Percentiles rank a stretch among this genome's conserved stretches.
Conservation (phyloP, 2,797 vertebrate genomes). For the Myotis vivesi region DNA sequence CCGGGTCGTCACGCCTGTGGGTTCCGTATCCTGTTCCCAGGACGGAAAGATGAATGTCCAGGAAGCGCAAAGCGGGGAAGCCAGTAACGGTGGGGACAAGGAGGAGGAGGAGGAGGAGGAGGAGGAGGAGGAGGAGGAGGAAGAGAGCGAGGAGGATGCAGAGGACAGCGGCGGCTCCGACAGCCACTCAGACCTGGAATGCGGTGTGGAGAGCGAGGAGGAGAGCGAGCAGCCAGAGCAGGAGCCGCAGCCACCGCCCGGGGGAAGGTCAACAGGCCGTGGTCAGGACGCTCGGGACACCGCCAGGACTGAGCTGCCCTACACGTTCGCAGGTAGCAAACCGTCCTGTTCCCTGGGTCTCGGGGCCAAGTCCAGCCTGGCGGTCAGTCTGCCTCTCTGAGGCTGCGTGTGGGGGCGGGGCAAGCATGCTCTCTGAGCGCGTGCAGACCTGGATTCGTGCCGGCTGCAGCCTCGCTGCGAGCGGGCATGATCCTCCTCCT, state of each 20-base stretch:
- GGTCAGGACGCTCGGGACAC: conserved; percentile 78
- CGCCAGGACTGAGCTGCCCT: conserved; percentile 91
- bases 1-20: rapidly evolving
- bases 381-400: not conserved
- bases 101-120: conserved; percentile 44
- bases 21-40: conserved; percentile 77
- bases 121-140: conserved; percentile 60
- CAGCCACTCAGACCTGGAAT: conserved; percentile 82
- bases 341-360: not conserved
- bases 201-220: conserved; percentile 78
- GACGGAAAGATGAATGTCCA: conserved; percentile 88
- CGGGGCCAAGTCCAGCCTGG: rapidly evolving
- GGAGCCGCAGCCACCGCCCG: not conserved
- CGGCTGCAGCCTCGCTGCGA: rapidly evolving
- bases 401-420: not conserved
- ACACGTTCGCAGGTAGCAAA: conserved; percentile 90
- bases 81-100: conserved; percentile 51
- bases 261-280: conserved; percentile 51
- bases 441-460: rapidly evolving
- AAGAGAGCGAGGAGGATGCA: conserved; percentile 53
- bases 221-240: conserved; percentile 62
- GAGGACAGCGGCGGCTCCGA: conserved; percentile 82
- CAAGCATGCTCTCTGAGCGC: rapidly evolving
- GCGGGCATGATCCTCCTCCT: rapidly evolving
- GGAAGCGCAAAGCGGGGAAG: conserved; percentile 58